Evolutionary conservation across 2,113 vertebrate species (phyloP).

Genomic region (Notiomystis cincta): DNA sequence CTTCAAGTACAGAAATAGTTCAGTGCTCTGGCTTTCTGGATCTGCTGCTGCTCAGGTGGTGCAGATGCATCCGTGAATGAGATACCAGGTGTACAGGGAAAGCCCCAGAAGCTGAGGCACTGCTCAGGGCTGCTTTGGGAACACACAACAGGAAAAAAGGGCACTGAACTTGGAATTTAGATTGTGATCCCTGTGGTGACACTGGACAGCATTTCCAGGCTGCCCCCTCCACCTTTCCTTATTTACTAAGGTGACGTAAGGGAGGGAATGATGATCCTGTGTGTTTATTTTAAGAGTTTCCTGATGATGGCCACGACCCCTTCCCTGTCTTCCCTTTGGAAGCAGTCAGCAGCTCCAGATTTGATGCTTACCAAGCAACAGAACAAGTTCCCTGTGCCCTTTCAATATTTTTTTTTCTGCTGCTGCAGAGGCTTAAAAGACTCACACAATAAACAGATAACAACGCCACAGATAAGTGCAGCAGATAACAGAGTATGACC

Average conservation of each 20-base stretch:
- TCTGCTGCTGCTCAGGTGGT: background rate
- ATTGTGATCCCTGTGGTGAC: background rate
- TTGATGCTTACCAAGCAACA: background rate
- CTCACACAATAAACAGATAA: fast-evolving
- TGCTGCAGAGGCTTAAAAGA: background rate
- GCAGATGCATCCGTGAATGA: background rate
- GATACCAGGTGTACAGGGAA: background rate
- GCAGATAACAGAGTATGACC: background rate
- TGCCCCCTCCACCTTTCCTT: background rate
- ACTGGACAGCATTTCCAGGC: background rate
- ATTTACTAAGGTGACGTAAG: background rate
- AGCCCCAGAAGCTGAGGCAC: background rate
- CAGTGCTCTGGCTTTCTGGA: background rate
- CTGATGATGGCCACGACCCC: background rate
- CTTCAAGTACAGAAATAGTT: background rate
- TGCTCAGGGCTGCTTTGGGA: background rate
- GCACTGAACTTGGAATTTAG: background rate
- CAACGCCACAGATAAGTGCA: background rate
- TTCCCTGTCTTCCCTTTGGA: background rate
- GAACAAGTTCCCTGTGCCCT: background rate
- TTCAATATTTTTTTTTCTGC: background rate
- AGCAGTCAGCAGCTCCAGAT: background rate
- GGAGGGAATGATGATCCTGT: background rate
- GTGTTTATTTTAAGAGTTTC: background rate
- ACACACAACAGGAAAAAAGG: background rate